These are phyloP conservation scores for Andrena bicolor DNA, from an alignment of 2,888 invertebrate genomes.

Conservation along the genomic window DNA sequence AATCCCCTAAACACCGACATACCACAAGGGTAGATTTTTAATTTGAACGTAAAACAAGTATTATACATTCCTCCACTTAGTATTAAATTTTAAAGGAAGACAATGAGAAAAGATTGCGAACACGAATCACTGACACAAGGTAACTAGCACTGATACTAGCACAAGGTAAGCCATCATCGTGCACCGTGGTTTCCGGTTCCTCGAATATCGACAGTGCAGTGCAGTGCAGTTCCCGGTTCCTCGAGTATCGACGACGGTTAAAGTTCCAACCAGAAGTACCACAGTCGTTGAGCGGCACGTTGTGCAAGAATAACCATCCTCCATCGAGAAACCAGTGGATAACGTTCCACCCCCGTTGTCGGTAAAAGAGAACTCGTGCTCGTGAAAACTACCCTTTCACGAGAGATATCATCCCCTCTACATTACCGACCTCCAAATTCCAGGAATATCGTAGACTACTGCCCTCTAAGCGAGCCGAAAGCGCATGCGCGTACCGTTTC, in stretches of 20 bases:
- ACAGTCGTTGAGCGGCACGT: too few species aligned
- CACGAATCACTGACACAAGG: background rate
- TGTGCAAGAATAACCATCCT: background rate
- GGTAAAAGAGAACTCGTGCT: constrained; percentile 51
- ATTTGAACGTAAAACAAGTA: too few species aligned
- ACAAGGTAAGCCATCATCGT: background rate
- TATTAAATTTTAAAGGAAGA: background rate
- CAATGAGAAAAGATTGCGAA: background rate
- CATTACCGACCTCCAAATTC: constrained; percentile 66
- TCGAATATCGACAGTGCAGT: background rate
- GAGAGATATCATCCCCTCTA: constrained; percentile 58
- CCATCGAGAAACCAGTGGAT: background rate
- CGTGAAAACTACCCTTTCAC: constrained; percentile 38
- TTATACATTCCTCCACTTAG: too few species aligned
- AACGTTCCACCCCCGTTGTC: constrained; percentile 29
- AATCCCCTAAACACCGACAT: background rate
- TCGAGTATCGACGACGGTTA: constrained; percentile 22
- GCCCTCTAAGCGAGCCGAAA: constrained; percentile 73
- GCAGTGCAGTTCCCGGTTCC: background rate
- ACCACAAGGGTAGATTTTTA: too few species aligned
- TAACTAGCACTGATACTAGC: background rate
- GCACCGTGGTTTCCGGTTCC: too few species aligned
- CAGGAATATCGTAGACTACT: constrained; percentile 32
- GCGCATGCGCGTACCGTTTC: constrained; percentile 82
- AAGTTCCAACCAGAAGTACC: background rate